Evolutionary conservation across 2,113 vertebrate species (phyloP).

Genomic region (Mobula birostris): DNA sequence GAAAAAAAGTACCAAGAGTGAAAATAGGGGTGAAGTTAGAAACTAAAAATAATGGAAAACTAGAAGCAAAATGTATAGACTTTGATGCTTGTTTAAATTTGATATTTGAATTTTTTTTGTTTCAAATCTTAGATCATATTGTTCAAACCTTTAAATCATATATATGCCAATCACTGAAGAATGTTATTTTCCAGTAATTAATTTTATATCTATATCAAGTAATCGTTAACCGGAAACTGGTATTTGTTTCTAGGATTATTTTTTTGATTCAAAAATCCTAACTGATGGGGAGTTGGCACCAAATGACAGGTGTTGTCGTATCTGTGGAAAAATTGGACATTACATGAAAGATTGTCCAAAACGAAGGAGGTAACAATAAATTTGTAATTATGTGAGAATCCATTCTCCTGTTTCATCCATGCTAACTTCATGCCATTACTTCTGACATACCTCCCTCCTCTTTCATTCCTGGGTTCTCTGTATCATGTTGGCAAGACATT

Average conservation of each 20-base stretch:
- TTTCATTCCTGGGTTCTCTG: too few species aligned
- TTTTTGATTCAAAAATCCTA: slow-evolving; percentile 93
- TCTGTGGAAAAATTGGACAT: slow-evolving; percentile 97
- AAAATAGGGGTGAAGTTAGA: neutral
- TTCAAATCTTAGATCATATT: neutral
- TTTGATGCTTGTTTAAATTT: neutral
- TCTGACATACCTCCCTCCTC: too few species aligned
- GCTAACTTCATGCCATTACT: too few species aligned
- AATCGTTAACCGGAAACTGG: neutral
- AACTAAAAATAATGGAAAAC: neutral
- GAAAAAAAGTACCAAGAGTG: neutral
- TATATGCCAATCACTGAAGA: neutral
- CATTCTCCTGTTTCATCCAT: too few species aligned
- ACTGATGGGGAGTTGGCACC: slow-evolving; percentile 94
- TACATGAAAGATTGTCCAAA: slow-evolving; percentile 99
- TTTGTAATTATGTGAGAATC: neutral
- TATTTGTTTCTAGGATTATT: slow-evolving; percentile 73
- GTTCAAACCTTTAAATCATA: neutral
- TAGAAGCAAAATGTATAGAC: neutral
- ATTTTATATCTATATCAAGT: neutral
- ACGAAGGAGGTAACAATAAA: slow-evolving; percentile 74
- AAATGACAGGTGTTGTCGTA: slow-evolving; percentile 92
- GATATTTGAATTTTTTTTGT: neutral
- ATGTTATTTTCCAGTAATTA: neutral
- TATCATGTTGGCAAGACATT: too few species aligned